Percentiles rank a stretch among this genome's conserved stretches.
Conservation (phyloP, 2,797 vertebrate genomes). For the Hyperoplus lanceolatus region DNA sequence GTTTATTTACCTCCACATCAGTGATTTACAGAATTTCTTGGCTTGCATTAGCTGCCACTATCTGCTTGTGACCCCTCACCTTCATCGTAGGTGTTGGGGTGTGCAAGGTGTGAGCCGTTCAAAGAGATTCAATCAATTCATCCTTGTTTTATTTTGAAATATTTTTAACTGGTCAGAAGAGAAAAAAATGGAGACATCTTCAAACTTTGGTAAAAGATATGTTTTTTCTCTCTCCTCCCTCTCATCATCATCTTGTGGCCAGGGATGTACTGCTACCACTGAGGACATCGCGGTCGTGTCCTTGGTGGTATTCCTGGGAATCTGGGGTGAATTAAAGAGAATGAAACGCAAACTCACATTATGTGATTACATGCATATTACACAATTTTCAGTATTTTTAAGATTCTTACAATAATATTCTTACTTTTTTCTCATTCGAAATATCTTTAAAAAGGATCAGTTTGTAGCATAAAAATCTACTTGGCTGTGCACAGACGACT, state of each 20-base stretch:
- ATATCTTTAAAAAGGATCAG: background rate
- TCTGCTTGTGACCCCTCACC: background rate
- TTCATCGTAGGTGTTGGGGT: background rate
- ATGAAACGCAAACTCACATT: background rate
- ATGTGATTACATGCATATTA: background rate
- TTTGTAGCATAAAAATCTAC: background rate
- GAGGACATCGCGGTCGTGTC: constrained; percentile 9
- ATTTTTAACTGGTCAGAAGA: background rate
- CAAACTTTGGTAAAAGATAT: background rate
- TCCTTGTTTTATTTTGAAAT: too few relatives aligned
- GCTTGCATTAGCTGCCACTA: background rate
- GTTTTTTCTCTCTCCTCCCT: background rate
- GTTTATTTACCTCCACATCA: background rate
- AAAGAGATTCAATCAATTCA: background rate
- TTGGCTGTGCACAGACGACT: background rate
- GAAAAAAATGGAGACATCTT: background rate
- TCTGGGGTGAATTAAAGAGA: background rate
- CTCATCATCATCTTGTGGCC: constrained; percentile 16
- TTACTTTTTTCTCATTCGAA: background rate
- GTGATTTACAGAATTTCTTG: background rate
- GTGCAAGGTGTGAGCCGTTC: background rate
- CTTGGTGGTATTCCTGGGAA: constrained; percentile 5
- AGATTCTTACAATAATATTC: background rate
- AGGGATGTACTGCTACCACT: background rate
- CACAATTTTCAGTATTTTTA: background rate